Evolutionary conservation across 2,113 vertebrate genomes (phyloP).

Genomic region (Baryphthengus martii): DNA sequence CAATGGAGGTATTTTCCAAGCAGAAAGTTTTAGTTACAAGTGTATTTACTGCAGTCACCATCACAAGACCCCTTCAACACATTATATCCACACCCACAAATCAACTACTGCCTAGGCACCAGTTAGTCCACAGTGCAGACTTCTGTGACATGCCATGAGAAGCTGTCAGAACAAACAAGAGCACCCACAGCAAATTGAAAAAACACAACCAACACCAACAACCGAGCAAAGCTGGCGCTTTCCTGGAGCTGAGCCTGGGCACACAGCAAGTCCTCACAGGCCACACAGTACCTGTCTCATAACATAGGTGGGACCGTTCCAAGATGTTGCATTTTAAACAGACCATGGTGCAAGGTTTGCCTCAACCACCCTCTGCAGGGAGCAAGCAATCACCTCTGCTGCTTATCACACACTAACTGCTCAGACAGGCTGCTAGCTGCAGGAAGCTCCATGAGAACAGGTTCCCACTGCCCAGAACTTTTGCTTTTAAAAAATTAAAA

Average conservation of each 20-base stretch:
- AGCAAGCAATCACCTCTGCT: neutral
- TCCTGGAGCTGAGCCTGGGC: neutral
- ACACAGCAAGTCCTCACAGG: constrained; percentile 21
- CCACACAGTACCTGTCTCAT: neutral
- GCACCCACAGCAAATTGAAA: neutral
- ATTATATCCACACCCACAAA: neutral
- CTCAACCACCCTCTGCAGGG: neutral
- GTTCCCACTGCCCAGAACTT: neutral
- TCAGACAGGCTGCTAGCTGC: neutral
- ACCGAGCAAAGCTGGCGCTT: neutral
- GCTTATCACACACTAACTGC: neutral
- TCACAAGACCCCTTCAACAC: neutral
- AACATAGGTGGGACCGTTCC: neutral
- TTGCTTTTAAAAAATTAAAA: neutral
- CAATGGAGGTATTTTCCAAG: neutral
- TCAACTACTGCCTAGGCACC: neutral
- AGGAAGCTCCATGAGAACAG: neutral
- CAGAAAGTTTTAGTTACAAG: neutral
- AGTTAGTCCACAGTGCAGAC: neutral
- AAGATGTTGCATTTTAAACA: neutral
- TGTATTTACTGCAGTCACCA: neutral
- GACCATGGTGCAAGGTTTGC: neutral
- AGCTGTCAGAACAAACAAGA: neutral
- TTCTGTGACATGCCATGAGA: accelerated
- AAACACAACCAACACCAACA: neutral